These are phyloP conservation scores for Acomys russatus DNA, from an alignment of 2,797 vertebrate species.

Conservation along the genomic window DNA sequence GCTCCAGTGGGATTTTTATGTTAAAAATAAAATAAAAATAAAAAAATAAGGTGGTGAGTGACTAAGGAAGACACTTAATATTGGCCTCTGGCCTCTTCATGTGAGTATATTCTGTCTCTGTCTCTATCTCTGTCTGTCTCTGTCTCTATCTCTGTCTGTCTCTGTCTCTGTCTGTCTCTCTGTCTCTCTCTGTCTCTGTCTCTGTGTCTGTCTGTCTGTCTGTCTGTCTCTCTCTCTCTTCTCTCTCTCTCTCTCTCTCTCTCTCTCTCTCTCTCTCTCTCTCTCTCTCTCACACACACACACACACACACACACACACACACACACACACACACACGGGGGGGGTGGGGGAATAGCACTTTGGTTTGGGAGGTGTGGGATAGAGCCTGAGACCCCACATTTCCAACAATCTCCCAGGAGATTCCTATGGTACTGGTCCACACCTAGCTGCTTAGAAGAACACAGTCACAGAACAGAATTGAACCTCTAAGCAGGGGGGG, in stretches of 20 bases:
- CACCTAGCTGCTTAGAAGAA: neutral
- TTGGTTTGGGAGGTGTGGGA: neutral
- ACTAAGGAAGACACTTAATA: neutral
- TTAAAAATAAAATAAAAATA: neutral
- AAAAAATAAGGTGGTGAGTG: neutral
- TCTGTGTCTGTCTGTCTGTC: no score
- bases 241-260: no score
- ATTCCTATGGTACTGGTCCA: neutral
- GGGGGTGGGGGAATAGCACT: neutral
- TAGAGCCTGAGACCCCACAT: neutral
- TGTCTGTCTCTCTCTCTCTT: no score
- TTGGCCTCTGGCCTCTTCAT: neutral
- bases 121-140: no score
- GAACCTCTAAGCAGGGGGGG: slow-evolving; percentile 5
- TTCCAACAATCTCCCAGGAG: neutral
- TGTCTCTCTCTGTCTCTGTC: no score
- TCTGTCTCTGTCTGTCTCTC: no score
- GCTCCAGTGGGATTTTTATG: neutral
- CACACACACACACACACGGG: neutral
- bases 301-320: neutral
- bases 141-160: no score
- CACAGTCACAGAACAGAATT: neutral
- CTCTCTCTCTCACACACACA: no score
- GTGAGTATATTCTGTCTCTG: neutral
- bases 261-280: no score